A percentile compares a stretch with the other conserved stretches of the same genome.
phyloP scores from a whole-genome alignment of 2,113 vertebrate species.

The Dissostichus mawsoni region DNA sequence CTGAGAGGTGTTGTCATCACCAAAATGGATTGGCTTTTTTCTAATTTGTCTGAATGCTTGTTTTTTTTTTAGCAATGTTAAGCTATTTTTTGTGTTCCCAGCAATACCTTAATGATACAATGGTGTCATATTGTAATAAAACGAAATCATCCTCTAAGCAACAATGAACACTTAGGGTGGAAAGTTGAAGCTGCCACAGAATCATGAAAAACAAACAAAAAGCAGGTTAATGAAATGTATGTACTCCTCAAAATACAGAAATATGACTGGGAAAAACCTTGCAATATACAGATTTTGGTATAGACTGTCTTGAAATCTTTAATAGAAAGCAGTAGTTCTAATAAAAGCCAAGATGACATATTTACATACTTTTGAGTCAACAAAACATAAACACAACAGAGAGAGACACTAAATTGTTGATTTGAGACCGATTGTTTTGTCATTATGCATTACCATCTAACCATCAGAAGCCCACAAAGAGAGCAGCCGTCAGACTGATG shows the following conservation, averaged over 20 bases:
- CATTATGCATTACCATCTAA: neutral
- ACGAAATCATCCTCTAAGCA: neutral
- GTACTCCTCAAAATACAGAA: neutral
- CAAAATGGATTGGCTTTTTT: neutral
- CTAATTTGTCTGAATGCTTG: neutral
- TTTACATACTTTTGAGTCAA: neutral
- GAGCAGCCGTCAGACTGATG: constrained; percentile 26
- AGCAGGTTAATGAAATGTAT: neutral
- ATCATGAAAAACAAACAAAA: neutral
- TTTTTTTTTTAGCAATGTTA: neutral
- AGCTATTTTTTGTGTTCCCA: neutral
- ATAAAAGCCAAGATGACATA: neutral
- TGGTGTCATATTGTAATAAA: neutral
- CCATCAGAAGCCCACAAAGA: constrained; percentile 8
- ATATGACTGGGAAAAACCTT: neutral
- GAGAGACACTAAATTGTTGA: constrained; percentile 9
- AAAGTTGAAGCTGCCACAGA: neutral
- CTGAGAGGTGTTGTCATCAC: neutral
- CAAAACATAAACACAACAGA: neutral
- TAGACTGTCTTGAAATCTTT: neutral
- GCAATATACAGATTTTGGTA: neutral
- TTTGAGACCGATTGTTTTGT: constrained; percentile 19
- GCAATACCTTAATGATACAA: neutral
- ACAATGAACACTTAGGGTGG: neutral
- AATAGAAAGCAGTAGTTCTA: neutral